Percentiles rank a stretch among this genome's conserved stretches.
These are phyloP conservation scores for Amblyornis subalaris DNA, from an alignment of 2,113 vertebrate species.

Conservation along the genomic window DNA sequence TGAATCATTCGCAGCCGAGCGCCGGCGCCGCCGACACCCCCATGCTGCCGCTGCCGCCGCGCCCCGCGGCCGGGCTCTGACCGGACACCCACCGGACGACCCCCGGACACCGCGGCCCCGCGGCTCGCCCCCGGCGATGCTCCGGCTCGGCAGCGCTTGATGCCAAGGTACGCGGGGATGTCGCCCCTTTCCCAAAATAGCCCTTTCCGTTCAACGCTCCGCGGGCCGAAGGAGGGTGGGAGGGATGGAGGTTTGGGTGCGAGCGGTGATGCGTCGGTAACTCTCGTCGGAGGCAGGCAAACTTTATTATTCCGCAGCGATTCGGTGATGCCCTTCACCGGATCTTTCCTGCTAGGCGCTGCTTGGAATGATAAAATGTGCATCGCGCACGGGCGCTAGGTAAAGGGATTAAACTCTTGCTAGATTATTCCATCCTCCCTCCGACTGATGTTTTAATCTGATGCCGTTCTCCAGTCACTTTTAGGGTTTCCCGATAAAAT, in stretches of 20 bases:
- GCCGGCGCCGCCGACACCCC: slow-evolving; percentile 27
- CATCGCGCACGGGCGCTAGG: not conserved
- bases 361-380: not conserved
- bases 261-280: not conserved
- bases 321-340: slow-evolving; percentile 26
- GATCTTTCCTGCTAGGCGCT: not conserved
- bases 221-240: not conserved
- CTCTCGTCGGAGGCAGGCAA: slow-evolving; percentile 9
- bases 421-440: slow-evolving; percentile 53
- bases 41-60: not conserved
- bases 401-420: slow-evolving; percentile 60
- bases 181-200: slow-evolving; percentile 6
- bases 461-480: slow-evolving; percentile 24
- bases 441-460: slow-evolving; percentile 40
- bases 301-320: slow-evolving; percentile 60
- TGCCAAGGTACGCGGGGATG: slow-evolving; percentile 62
- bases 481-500: not conserved
- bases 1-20: slow-evolving; percentile 77
- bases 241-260: not conserved
- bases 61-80: slow-evolving; percentile 49
- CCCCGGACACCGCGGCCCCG: slow-evolving; percentile 65
- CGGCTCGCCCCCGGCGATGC: slow-evolving; percentile 56
- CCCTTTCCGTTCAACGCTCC: not conserved
- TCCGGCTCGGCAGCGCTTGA: slow-evolving; percentile 12
- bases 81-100: too few relatives aligned